Evolutionary conservation across 2,888 invertebrate species (phyloP), one percentile per base, ranked within the genome.

Genomic region (Lasioglossum zephyrum): DNA sequence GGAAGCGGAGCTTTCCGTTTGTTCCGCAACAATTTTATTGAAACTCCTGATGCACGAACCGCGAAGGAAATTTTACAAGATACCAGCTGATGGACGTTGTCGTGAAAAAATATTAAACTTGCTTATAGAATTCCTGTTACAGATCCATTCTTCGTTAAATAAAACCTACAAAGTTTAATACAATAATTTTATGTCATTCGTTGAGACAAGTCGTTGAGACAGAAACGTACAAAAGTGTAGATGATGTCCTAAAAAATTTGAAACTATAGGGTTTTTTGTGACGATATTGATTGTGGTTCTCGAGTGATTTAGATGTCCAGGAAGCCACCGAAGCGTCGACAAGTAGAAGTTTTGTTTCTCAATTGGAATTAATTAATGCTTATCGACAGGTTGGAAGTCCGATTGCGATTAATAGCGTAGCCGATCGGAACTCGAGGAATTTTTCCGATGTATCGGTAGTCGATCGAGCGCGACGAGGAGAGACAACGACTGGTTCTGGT

Each of bases 391-490:
- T 69, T 39, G 39, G n/a, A 49, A 18, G 47, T 5, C 11, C 49
- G 73, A 73, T 49, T 31, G 31, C 31, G 49, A 73, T 47, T 49
- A 36, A 49, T 73, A 36, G 39, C 57, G 69, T 18, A 39, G 36
- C n/a, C 57, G 77, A 69, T 49, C 18, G 66, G 69, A 70, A 60
- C 73, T 60, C 44, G 47, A 9, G 5, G 81, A 73, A 57, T 63
- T 69, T 77, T 78, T 74, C 8, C 49, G 8, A 41, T 36, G 77
- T 78, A 91, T 91, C 89, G 89, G 81, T 76, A 85, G 87, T 91
- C 90, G 88, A 90, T 92, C 88, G 88, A 82, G 78, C 44, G 85
- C 74, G 86, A 87, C 88, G 89, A 90, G 90, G 84, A 74, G 70
- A 84, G 53, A 76, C 75, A 85, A 89, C 86, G 88, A 88, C 80